phyloP scores from a whole-genome alignment of 1,140 invertebrate genomes.

The Trichoplusia ni region DNA sequence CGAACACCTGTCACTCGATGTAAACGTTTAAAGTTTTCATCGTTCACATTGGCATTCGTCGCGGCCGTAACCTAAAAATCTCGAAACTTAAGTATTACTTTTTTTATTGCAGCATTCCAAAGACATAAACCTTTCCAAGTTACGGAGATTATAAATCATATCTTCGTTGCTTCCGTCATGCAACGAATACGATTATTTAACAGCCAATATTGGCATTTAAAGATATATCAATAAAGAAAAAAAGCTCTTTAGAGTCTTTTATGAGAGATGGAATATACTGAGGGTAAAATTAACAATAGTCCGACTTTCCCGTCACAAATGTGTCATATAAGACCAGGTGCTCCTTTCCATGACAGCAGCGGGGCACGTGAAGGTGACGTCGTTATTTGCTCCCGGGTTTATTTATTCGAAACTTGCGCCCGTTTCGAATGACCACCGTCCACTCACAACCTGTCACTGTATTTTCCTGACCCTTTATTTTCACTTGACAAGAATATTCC shows the following conservation, averaged over 20 bases:
- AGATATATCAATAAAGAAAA: no score
- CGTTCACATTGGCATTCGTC: slow-evolving; percentile 23
- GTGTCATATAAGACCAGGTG: slow-evolving; percentile 49
- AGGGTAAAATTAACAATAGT: slow-evolving; percentile 53
- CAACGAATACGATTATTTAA: slow-evolving; percentile 22
- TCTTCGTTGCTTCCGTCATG: slow-evolving; percentile 25
- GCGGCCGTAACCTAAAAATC: slow-evolving; percentile 28
- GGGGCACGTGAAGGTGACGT: slow-evolving; percentile 60
- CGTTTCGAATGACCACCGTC: slow-evolving; percentile 75
- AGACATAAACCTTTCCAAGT: slow-evolving; percentile 26
- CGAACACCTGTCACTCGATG: slow-evolving; percentile 33
- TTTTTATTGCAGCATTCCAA: slow-evolving; percentile 30
- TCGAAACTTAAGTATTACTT: slow-evolving; percentile 28
- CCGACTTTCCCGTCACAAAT: slow-evolving; percentile 50
- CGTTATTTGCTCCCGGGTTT: slow-evolving; percentile 68
- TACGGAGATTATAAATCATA: slow-evolving; percentile 28
- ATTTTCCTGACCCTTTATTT: slow-evolving; percentile 78
- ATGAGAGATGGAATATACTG: not conserved
- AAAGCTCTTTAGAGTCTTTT: not conserved
- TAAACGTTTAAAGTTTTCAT: slow-evolving; percentile 35
- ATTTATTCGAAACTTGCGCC: slow-evolving; percentile 76
- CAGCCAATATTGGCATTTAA: no score
- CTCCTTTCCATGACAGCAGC: slow-evolving; percentile 56
- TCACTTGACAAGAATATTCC: slow-evolving; percentile 79
- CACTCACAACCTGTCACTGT: slow-evolving; percentile 76